Percentiles rank a stretch among this genome's conserved stretches.
phyloP scores from a whole-genome alignment of 1,140 invertebrate genomes.

The Drosophila pruinosa region DNA sequence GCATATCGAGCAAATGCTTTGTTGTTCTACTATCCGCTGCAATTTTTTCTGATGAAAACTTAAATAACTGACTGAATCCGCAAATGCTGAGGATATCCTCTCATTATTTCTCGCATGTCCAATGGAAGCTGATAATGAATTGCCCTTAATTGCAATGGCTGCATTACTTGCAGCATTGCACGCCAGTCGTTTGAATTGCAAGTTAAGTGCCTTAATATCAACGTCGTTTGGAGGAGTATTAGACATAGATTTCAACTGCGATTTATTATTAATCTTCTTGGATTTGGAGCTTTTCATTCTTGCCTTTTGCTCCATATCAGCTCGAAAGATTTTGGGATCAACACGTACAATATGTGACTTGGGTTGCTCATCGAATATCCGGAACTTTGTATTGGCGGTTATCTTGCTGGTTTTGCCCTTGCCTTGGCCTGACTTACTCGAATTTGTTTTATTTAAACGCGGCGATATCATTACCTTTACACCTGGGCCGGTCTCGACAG shows the following conservation, averaged over 20 bases:
- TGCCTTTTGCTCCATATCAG: background rate
- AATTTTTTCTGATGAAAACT: slow-evolving; percentile 40
- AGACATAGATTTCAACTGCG: background rate
- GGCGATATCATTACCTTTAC: slow-evolving; percentile 51
- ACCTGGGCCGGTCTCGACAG: slow-evolving; percentile 30
- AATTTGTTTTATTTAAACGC: slow-evolving; percentile 37
- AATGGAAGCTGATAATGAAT: slow-evolving; percentile 16
- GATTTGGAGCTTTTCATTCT: slow-evolving; percentile 18
- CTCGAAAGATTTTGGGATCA: slow-evolving; percentile 17
- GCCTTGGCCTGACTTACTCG: background rate
- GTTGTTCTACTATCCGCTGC: slow-evolving; percentile 12
- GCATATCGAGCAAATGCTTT: slow-evolving; percentile 31
- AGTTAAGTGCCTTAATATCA: slow-evolving; percentile 26
- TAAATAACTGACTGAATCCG: slow-evolving; percentile 38
- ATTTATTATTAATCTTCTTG: slow-evolving; percentile 15
- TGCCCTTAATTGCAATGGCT: slow-evolving; percentile 16
- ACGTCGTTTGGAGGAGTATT: slow-evolving; percentile 9
- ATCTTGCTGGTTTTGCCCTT: slow-evolving; percentile 24
- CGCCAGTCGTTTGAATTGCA: slow-evolving; percentile 24
- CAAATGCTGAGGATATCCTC: background rate
- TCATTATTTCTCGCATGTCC: background rate
- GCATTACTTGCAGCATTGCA: slow-evolving; percentile 9
- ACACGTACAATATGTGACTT: slow-evolving; percentile 44
- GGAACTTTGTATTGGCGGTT: slow-evolving; percentile 36
- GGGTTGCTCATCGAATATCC: slow-evolving; percentile 42